These are phyloP conservation scores for Pollenia angustigena DNA, from an alignment of 2,888 invertebrate species.

Conservation along the genomic window DNA sequence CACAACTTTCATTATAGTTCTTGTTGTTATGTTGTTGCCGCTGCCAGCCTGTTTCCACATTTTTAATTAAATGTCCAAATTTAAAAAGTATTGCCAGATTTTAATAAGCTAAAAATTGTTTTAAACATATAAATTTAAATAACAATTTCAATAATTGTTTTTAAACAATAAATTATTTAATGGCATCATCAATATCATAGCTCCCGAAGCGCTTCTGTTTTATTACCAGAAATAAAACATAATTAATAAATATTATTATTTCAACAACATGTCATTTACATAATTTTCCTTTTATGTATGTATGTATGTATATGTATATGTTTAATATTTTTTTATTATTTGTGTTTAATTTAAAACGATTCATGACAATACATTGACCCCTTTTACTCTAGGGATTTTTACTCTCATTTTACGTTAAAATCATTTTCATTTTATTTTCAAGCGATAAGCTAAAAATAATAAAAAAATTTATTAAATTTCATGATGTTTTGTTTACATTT, in stretches of 20 bases:
- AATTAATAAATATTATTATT: constrained; percentile 19
- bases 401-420: constrained; percentile 4
- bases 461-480: constrained; percentile 11
- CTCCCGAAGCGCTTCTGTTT: neutral
- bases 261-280: constrained; percentile 17
- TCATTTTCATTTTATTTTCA: constrained; percentile 10
- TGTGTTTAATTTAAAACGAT: constrained; percentile 48
- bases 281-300: constrained; percentile 2
- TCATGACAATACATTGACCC: constrained; percentile 67
- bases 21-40: no score
- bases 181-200: neutral
- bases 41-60: no score
- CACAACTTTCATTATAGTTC: no score
- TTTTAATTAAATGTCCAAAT: no score
- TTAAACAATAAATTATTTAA: neutral
- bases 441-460: constrained; percentile 30
- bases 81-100: no score
- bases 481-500: constrained; percentile 1
- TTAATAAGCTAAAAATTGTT: no score
- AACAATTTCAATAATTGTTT: neutral
- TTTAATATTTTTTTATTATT: neutral
- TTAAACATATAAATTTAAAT: neutral
- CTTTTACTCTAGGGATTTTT: constrained; percentile 22
- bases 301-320: no score
- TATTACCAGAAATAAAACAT: neutral